Evolutionary conservation across 2,888 invertebrate genomes (phyloP).

Genomic region (Boloria euphrosyne): DNA sequence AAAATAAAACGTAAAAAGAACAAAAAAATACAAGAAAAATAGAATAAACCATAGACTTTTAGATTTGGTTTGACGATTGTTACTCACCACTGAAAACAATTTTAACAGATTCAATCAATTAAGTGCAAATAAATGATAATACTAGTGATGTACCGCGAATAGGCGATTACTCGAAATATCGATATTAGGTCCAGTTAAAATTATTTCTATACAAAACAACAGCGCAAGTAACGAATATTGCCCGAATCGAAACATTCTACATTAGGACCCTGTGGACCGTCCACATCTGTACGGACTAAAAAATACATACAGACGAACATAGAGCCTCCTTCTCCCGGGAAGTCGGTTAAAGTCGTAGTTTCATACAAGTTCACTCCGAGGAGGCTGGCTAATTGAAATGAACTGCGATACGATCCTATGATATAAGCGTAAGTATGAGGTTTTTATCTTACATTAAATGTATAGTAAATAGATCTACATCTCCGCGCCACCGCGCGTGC

Average conservation of each 20-base stretch:
- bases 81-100: neutral
- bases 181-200: neutral
- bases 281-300: constrained; percentile 56
- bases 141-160: neutral
- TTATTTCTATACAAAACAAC: constrained; percentile 5
- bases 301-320: too few species aligned
- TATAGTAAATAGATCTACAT: constrained; percentile 39
- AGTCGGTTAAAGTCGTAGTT: constrained; percentile 58
- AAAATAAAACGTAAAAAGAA: neutral
- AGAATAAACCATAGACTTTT: constrained; percentile 3
- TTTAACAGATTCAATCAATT: neutral
- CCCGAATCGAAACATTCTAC: constrained; percentile 55
- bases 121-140: neutral
- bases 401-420: constrained; percentile 47
- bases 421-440: constrained; percentile 57
- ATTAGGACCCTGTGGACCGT: constrained; percentile 76
- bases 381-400: constrained; percentile 35
- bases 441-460: constrained; percentile 41
- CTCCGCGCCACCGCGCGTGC: constrained; percentile 9
- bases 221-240: constrained; percentile 35
- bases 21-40: neutral
- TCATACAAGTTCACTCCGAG: constrained; percentile 44
- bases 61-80: neutral
- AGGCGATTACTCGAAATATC: too few species aligned
- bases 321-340: too few species aligned